Evolutionary conservation across 2,113 vertebrate species (phyloP).

Genomic region (Callopanchax toddi): DNA sequence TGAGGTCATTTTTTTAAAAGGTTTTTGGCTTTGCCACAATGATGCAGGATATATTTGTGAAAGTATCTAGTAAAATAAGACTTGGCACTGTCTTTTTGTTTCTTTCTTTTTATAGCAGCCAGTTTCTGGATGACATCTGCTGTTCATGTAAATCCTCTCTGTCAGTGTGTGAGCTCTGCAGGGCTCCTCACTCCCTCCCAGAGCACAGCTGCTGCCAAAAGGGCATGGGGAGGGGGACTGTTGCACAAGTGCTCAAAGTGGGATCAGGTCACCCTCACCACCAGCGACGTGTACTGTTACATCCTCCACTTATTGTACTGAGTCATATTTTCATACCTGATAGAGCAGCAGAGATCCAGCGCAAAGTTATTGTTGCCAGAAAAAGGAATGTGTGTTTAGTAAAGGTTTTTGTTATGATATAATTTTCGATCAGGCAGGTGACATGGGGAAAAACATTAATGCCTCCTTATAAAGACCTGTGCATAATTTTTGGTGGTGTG

Average conservation of each 20-base stretch:
- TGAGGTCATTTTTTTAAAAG: too few species aligned
- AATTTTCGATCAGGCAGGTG: neutral
- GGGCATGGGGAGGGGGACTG: neutral
- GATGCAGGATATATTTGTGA: neutral
- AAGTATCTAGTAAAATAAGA: conserved; percentile 8
- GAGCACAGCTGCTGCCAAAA: conserved; percentile 32
- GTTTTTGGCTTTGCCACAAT: too few species aligned
- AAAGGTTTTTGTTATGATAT: neutral
- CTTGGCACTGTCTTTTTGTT: conserved; percentile 32
- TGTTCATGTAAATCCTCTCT: conserved; percentile 53
- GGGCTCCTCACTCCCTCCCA: conserved; percentile 10
- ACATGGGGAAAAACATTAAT: neutral
- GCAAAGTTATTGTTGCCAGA: neutral
- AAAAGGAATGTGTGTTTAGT: neutral
- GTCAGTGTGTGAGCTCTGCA: conserved; percentile 19
- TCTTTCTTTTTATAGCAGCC: conserved; percentile 51
- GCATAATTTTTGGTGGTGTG: neutral
- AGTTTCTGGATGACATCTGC: conserved; percentile 34
- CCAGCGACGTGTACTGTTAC: conserved; percentile 1
- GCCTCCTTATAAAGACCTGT: conserved; percentile 5
- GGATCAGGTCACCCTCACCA: conserved; percentile 45
- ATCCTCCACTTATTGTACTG: conserved; percentile 12
- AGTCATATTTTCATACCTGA: conserved; percentile 33
- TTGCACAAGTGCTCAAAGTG: conserved; percentile 9
- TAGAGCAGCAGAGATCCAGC: conserved; percentile 2